Conservation (phyloP, 2,888 invertebrate species). For the Omphaloscelis lunosa region DNA sequence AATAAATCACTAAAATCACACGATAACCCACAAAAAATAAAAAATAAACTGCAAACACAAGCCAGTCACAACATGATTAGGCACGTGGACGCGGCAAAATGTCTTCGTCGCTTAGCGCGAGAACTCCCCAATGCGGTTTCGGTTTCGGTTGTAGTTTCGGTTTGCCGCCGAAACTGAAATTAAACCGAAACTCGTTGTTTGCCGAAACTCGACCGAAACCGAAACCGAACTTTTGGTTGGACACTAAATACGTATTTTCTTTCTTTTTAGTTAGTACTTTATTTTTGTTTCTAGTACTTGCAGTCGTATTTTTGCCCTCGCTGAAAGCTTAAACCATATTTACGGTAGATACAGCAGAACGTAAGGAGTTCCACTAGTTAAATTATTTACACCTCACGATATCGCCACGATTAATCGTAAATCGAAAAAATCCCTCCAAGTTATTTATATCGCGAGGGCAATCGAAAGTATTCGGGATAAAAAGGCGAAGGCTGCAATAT, state of each 20-base stretch:
- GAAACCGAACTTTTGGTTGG: too few relatives aligned
- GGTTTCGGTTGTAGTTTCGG: too few relatives aligned
- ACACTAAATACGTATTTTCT: neutral
- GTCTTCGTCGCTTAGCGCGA: too few relatives aligned
- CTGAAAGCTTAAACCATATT: neutral
- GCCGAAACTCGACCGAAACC: too few relatives aligned
- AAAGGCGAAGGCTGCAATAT: conserved; percentile 69
- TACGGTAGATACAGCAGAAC: neutral
- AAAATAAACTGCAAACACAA: too few relatives aligned
- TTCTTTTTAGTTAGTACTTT: neutral
- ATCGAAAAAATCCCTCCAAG: conserved; percentile 27
- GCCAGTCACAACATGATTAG: too few relatives aligned
- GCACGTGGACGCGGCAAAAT: too few relatives aligned
- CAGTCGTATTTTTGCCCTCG: neutral
- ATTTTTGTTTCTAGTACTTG: neutral
- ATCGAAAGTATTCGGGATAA: conserved; percentile 74
- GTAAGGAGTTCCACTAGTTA: neutral
- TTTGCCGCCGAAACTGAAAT: too few relatives aligned
- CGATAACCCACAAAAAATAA: too few relatives aligned
- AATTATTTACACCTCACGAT: conserved; percentile 12
- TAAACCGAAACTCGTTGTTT: too few relatives aligned
- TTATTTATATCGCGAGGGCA: conserved; percentile 71
- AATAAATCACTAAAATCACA: too few relatives aligned
- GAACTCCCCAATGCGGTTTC: too few relatives aligned
- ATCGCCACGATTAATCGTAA: conserved; percentile 25